phyloP scores from a whole-genome alignment of 2,113 vertebrate genomes.

The Gasterosteus nipponicus region DNA sequence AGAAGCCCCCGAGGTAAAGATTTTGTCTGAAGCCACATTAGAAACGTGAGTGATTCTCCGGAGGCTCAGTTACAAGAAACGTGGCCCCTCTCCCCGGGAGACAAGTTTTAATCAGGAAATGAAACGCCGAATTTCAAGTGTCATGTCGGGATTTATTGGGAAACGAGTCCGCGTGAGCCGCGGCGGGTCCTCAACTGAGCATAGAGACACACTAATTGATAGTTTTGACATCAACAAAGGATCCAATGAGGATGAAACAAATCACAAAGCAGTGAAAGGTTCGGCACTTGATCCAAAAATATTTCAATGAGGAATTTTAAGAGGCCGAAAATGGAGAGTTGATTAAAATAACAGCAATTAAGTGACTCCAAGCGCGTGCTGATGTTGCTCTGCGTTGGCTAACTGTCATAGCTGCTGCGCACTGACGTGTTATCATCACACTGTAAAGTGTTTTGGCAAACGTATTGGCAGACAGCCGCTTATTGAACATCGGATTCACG shows the following conservation, averaged over 20 bases:
- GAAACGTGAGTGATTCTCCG: neutral
- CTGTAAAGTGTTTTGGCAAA: neutral
- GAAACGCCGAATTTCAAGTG: neutral
- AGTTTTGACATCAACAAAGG: neutral
- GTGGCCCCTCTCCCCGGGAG: no score
- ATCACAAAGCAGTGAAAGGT: no score
- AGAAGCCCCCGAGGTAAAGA: constrained; percentile 2
- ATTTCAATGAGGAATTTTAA: neutral
- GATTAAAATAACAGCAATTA: neutral
- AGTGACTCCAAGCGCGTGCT: neutral
- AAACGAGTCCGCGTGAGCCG: neutral
- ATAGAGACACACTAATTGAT: neutral
- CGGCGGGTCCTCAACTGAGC: no score
- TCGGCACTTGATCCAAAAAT: neutral
- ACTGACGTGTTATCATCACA: neutral
- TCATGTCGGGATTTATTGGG: neutral
- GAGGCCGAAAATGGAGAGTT: neutral
- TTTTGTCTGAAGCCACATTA: neutral
- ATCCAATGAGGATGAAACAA: neutral
- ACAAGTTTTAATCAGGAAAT: neutral
- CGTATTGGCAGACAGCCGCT: neutral
- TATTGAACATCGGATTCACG: neutral
- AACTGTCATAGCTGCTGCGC: neutral
- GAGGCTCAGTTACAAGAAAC: neutral
- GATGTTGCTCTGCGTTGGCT: neutral